phyloP scores from a whole-genome alignment of 2,797 vertebrate species.

The Peromyscus eremicus region DNA sequence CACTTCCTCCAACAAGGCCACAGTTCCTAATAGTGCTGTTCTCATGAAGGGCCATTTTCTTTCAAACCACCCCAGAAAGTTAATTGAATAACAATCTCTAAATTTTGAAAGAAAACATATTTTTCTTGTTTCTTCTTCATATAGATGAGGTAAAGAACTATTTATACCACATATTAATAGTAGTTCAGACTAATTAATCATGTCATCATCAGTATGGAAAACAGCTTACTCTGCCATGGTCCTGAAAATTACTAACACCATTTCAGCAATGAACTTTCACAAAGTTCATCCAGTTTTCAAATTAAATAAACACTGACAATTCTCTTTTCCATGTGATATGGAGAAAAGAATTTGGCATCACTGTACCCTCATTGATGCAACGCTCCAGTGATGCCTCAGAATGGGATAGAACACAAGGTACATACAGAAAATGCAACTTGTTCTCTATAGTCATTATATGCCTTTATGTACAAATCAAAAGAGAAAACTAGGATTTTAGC shows the following conservation, averaged over 20 bases:
- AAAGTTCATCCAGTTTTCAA: constrained; percentile 29
- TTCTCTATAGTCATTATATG: neutral
- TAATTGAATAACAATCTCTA: neutral
- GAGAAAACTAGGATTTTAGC: neutral
- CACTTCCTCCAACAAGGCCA: neutral
- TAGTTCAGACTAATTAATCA: neutral
- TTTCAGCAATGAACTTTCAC: constrained; percentile 28
- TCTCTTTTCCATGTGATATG: neutral
- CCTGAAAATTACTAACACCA: constrained; percentile 14
- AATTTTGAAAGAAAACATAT: constrained; percentile 29
- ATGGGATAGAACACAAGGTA: neutral
- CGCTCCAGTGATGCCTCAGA: neutral
- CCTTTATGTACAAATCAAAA: constrained; percentile 20
- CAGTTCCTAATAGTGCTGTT: neutral
- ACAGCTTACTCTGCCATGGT: neutral
- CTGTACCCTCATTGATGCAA: neutral
- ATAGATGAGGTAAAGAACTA: neutral
- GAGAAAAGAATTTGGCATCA: constrained; percentile 23
- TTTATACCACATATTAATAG: neutral
- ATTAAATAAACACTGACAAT: constrained; percentile 36
- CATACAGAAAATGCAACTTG: neutral
- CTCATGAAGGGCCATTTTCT: neutral
- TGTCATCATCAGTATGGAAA: constrained; percentile 31
- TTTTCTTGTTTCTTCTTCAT: neutral
- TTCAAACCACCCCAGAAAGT: neutral